Conservation (phyloP, 37 sponge, comb jelly and placozoan species). For the Haliclona indistincta region DNA sequence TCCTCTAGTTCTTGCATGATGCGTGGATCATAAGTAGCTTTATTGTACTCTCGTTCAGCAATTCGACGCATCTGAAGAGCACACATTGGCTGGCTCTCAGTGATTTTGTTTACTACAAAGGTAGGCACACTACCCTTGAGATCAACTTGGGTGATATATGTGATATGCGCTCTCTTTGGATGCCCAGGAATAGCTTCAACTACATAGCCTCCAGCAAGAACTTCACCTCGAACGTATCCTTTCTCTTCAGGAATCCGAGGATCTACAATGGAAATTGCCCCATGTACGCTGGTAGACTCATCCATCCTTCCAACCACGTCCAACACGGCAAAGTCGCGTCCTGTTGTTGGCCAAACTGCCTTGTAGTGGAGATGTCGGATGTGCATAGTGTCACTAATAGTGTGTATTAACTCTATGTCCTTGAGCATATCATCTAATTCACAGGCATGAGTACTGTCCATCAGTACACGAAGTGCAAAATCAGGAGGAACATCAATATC, state of each 20-base stretch:
- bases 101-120: slow-evolving; percentile 71
- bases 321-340: slow-evolving; percentile 66
- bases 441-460: slow-evolving; percentile 5
- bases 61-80: slow-evolving; percentile 49
- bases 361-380: slow-evolving; percentile 59
- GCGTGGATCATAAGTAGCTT: slow-evolving; percentile 9
- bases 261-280: slow-evolving; percentile 52
- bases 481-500: slow-evolving; percentile 59
- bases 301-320: slow-evolving; percentile 29
- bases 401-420: slow-evolving; percentile 18
- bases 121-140: slow-evolving; percentile 76
- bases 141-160: slow-evolving; percentile 68
- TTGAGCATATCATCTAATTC: slow-evolving; percentile 64
- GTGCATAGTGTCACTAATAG: slow-evolving; percentile 9
- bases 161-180: slow-evolving; percentile 41
- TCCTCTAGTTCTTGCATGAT: slow-evolving; percentile 38
- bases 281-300: slow-evolving; percentile 25
- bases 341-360: slow-evolving; percentile 73
- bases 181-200: slow-evolving; percentile 25
- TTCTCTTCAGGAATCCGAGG: slow-evolving; percentile 52
- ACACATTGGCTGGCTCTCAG: slow-evolving; percentile 70
- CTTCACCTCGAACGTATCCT: slow-evolving; percentile 63
- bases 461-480: slow-evolving; percentile 50
- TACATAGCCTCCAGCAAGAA: slow-evolving; percentile 67
- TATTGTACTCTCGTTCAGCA: slow-evolving; percentile 40